Conservation (phyloP, 1,140 invertebrate species). For the Temnothorax longispinosus region DNA sequence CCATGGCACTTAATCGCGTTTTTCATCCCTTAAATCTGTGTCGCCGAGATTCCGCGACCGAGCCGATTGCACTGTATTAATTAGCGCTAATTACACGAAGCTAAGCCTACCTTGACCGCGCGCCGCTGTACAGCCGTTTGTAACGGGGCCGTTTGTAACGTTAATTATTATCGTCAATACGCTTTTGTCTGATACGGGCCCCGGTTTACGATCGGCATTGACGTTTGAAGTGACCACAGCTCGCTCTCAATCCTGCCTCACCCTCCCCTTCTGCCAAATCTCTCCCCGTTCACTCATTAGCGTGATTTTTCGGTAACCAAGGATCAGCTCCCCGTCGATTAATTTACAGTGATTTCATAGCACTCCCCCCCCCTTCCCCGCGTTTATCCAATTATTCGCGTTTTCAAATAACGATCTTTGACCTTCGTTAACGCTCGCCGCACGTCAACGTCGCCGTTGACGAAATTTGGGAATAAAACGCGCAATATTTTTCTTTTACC, state of each 20-base stretch:
- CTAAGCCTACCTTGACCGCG: conserved; percentile 66
- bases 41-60: conserved; percentile 23
- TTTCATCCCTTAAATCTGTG: conserved; percentile 10
- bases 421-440: conserved; percentile 49
- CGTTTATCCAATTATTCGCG: conserved; percentile 75
- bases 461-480: conserved; percentile 41
- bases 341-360: conserved; percentile 72
- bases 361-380: conserved; percentile 18
- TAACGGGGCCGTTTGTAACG: conserved; percentile 42
- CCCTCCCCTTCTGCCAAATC: conserved; percentile 33
- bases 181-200: conserved; percentile 28
- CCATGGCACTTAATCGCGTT: background rate
- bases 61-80: conserved; percentile 63
- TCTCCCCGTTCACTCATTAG: conserved; percentile 74
- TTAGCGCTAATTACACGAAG: conserved; percentile 74
- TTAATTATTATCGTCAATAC: conserved; percentile 73
- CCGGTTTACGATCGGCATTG: conserved; percentile 69
- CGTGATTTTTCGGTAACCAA: conserved; percentile 72
- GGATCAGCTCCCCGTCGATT: conserved; percentile 66
- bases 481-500: background rate
- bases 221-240: conserved; percentile 77
- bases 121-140: conserved; percentile 61
- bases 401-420: conserved; percentile 56
- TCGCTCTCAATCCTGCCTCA: conserved; percentile 59
- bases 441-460: background rate